These are phyloP conservation scores for Lichenostomus cassidix DNA, from an alignment of 2,113 vertebrate genomes.

Conservation along the genomic window DNA sequence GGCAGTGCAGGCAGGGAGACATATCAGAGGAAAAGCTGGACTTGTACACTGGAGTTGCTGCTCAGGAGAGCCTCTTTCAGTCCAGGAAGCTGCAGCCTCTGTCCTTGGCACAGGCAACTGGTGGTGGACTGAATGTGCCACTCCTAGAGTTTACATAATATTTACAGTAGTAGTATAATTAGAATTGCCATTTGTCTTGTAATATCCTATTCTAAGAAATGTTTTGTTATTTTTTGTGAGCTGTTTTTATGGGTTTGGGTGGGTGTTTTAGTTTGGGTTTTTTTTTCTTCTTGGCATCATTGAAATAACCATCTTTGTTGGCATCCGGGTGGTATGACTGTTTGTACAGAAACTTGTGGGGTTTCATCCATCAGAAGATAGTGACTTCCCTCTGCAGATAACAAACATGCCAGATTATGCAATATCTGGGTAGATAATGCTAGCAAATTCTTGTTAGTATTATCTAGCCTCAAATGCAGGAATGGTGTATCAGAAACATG, in stretches of 20 bases:
- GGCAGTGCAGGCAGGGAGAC: not conserved
- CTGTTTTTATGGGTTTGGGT: not conserved
- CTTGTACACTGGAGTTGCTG: accelerated
- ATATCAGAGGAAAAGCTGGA: not conserved
- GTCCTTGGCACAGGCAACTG: not conserved
- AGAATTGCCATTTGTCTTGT: not conserved
- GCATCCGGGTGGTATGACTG: constrained; percentile 65
- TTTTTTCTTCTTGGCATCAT: constrained; percentile 54
- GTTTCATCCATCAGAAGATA: constrained; percentile 75
- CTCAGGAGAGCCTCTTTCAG: accelerated
- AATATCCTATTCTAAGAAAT: not conserved
- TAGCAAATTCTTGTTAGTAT: not conserved
- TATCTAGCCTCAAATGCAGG: not conserved
- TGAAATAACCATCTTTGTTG: constrained; percentile 56
- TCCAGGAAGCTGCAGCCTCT: not conserved
- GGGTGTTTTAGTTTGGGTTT: not conserved
- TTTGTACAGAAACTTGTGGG: constrained; percentile 65
- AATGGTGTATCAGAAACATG: not conserved
- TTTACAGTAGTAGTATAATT: not conserved
- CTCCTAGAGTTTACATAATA: not conserved
- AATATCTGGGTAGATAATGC: constrained; percentile 4
- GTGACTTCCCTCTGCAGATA: constrained; percentile 68
- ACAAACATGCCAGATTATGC: not conserved
- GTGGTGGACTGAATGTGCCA: accelerated
- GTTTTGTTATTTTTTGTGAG: not conserved